A percentile compares a stretch with the other conserved stretches of the same genome.
These are phyloP conservation scores for Hormiphora californensis DNA, from an alignment of 37 sponge, comb jelly and placozoan species.

Conservation along the genomic window DNA sequence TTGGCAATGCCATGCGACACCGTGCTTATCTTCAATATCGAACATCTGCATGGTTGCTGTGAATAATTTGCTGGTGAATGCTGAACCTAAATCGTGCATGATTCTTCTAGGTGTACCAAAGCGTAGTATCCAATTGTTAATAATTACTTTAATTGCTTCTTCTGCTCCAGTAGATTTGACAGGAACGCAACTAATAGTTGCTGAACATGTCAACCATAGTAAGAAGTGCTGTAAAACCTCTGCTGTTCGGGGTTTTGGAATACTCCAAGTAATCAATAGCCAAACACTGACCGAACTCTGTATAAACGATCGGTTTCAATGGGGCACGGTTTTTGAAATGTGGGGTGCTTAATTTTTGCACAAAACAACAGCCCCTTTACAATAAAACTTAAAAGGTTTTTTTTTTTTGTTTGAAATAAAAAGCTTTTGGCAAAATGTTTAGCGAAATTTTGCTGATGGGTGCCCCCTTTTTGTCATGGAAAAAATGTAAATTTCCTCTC, in stretches of 20 bases:
- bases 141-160: neutral
- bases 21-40: neutral
- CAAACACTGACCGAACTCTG: neutral
- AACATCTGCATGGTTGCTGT: neutral
- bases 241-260: neutral
- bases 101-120: neutral
- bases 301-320: neutral
- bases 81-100: conserved; percentile 9
- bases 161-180: neutral
- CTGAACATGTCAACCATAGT: neutral
- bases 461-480: neutral
- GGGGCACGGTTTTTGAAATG: neutral
- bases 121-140: neutral
- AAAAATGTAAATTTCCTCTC: neutral
- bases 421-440: no score
- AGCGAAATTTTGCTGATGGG: no score
- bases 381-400: neutral
- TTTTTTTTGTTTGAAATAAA: neutral
- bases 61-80: neutral
- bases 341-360: neutral
- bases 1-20: neutral
- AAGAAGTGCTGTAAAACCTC: neutral
- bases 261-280: neutral
- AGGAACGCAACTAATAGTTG: neutral
- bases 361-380: conserved; percentile 9